phyloP scores from a whole-genome alignment of 2,113 vertebrate genomes.

The Bostrychus sinensis region DNA sequence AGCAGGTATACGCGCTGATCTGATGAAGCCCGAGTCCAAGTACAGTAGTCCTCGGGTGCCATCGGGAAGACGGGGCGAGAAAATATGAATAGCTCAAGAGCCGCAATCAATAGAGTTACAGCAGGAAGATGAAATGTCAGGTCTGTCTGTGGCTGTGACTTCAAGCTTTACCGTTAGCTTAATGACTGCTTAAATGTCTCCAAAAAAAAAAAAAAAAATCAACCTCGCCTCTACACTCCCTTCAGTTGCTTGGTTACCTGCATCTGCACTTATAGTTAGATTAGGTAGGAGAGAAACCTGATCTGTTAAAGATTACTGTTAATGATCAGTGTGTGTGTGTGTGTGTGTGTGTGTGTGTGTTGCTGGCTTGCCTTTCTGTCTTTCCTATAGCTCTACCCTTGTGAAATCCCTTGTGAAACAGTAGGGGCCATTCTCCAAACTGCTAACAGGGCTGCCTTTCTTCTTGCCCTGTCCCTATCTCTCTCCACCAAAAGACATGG shows the following conservation, averaged over 20 bases:
- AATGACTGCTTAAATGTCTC: slow-evolving; percentile 75
- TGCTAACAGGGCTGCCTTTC: slow-evolving; percentile 78
- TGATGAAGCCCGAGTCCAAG: background rate
- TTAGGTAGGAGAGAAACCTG: slow-evolving; percentile 62
- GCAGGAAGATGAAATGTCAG: slow-evolving; percentile 46
- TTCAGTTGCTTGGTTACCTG: slow-evolving; percentile 79
- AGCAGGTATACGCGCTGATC: slow-evolving; percentile 12
- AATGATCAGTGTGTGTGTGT: slow-evolving; percentile 52
- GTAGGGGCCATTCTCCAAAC: slow-evolving; percentile 72
- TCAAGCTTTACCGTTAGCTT: slow-evolving; percentile 55
- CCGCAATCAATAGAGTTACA: slow-evolving; percentile 25
- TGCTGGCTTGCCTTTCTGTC: slow-evolving; percentile 13
- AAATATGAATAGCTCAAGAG: slow-evolving; percentile 5
- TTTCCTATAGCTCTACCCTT: slow-evolving; percentile 30
- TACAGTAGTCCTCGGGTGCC: background rate
- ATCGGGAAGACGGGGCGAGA: background rate
- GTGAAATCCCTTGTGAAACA: slow-evolving; percentile 63
- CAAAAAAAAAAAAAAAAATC: slow-evolving; percentile 52
- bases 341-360: slow-evolving; percentile 2
- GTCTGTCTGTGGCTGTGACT: slow-evolving; percentile 28
- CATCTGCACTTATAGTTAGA: slow-evolving; percentile 43
- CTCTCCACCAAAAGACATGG: slow-evolving; percentile 52
- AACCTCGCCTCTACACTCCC: slow-evolving; percentile 53
- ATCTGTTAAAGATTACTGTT: slow-evolving; percentile 68
- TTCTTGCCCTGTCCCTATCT: slow-evolving; percentile 61